phyloP scores from a whole-genome alignment of 2,113 vertebrate species.

The Ammodytes marinus region DNA sequence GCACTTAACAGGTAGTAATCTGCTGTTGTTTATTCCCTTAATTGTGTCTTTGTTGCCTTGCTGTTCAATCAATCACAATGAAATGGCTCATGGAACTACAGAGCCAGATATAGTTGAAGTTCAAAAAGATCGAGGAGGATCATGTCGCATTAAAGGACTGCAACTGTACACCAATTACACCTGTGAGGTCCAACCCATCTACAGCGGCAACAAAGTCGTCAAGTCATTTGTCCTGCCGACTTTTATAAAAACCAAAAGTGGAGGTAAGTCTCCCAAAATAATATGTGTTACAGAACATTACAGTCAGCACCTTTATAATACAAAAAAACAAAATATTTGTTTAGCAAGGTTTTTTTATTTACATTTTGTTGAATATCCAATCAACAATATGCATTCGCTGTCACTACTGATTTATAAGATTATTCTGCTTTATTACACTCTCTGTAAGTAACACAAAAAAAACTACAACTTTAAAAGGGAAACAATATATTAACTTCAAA shows the following conservation, averaged over 20 bases:
- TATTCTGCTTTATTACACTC: too few relatives aligned
- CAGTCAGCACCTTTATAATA: background rate
- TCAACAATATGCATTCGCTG: too few relatives aligned
- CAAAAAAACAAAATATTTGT: background rate
- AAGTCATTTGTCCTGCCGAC: too few relatives aligned
- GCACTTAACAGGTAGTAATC: background rate
- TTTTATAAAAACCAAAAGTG: constrained; percentile 80
- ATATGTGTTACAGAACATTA: background rate
- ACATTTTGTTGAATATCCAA: background rate
- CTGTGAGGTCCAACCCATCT: background rate
- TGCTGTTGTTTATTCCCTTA: background rate
- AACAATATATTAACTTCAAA: too few relatives aligned
- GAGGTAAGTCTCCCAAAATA: constrained; percentile 78
- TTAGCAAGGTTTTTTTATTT: background rate
- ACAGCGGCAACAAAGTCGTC: fast-evolving
- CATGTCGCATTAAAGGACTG: fast-evolving
- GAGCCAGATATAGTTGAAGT: fast-evolving
- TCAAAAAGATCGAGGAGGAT: fast-evolving
- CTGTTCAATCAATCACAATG: background rate
- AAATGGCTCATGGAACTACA: background rate
- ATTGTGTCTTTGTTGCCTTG: background rate
- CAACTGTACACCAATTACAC: fast-evolving
- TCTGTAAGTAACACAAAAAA: too few relatives aligned
- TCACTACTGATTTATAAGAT: too few relatives aligned
- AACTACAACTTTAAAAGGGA: too few relatives aligned